phyloP scores from a whole-genome alignment of 64 coral and sea anemone species.

The Dendrophyllia cribrosa region DNA sequence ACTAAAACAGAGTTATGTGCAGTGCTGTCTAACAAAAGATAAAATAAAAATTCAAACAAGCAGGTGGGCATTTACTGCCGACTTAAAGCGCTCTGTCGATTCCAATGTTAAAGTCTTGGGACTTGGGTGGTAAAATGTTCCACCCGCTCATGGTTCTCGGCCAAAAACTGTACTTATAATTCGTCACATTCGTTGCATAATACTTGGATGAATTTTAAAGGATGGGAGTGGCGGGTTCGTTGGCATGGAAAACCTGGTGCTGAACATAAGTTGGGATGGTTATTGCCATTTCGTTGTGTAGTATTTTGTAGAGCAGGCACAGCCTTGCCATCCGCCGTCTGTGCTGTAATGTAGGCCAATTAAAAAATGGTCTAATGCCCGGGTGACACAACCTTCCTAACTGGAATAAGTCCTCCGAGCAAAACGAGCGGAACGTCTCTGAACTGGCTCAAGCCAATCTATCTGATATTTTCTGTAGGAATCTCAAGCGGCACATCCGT shows the following conservation, averaged over 20 bases:
- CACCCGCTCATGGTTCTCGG: background rate
- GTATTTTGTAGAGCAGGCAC: background rate
- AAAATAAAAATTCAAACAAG: no score
- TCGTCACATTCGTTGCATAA: background rate
- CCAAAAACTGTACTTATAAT: background rate
- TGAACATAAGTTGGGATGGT: background rate
- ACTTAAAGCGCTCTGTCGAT: no score
- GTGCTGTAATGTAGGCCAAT: constrained; percentile 34
- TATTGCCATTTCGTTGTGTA: background rate
- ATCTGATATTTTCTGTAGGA: background rate
- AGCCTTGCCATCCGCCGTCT: background rate
- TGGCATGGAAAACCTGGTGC: background rate
- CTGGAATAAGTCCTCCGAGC: background rate
- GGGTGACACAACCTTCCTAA: background rate
- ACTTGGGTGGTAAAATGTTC: no score
- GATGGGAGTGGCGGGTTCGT: background rate
- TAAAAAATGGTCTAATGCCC: background rate
- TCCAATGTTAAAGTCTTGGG: no score
- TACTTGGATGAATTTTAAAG: background rate
- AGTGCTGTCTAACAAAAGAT: no score
- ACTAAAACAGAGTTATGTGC: no score
- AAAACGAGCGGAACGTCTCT: background rate
- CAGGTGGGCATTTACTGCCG: no score
- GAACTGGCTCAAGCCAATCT: background rate
- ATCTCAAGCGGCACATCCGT: background rate